Base-by-base conservation (phyloP, 2,888 invertebrate species). In the Aspidapion aeneum region DNA sequence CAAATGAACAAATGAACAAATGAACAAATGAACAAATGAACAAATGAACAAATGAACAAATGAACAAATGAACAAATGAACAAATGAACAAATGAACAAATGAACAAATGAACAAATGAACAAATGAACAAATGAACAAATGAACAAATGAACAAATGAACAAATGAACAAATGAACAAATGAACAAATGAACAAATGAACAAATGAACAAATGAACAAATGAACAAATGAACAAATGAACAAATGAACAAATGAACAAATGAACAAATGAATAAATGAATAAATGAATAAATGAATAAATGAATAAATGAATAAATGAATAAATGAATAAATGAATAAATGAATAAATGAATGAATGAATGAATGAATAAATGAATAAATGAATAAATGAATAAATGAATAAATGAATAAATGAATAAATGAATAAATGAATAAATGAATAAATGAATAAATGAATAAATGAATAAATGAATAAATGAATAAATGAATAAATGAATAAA, bases 271-370 rank as follows among this genome's bases (percentile, higher is more conserved):
- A 19, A 55, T 55, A 55, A 19, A 55, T 55, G 18, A 19, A 55
- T 55, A 55, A 19, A 55, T 55, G 18, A 19, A 55, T 55, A 55
- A 19, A 55, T 55, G 18, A 19, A 55, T 55, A 55, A 19, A 55
- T 55, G 18, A 19, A 55, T 55, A 55, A 19, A 55, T 55, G 18
- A 19, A 55, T 55, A 55, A 19, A 55, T 55, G 18, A 18, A 55
- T 18, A 18, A 18, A 55, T 55, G 18, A 19, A 55, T 55, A 55
- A 19, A 55, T 55, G 18, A 19, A 55, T 55, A 55, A 19, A 55
- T 55, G 18, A 19, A 55, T 55, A 55, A 19, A 55, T 55, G 18
- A 19, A 55, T 55, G 12, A 19, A 55, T 55, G 18, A 19, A 55
- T 55, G 18, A 19, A 55, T 55, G 18, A 19, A 55, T 55, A 55